These are phyloP conservation scores for Aporrectodea caliginosa DNA, from an alignment of 1,140 invertebrate genomes.

Conservation along the genomic window DNA sequence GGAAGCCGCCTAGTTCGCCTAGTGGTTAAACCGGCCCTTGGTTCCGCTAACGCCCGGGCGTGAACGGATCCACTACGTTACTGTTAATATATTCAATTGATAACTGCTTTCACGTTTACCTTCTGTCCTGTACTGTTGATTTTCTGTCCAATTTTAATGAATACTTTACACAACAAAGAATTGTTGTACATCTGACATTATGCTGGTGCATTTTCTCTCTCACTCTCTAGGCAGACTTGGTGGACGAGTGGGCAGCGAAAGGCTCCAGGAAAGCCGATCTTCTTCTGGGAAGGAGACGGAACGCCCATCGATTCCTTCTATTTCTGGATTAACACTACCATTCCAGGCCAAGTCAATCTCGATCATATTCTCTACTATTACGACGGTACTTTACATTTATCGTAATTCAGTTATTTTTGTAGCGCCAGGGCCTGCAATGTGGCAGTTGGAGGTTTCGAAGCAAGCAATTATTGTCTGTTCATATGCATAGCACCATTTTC, in stretches of 20 bases:
- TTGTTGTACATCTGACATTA: neutral
- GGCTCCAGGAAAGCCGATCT: neutral
- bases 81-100: neutral
- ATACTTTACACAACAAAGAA: neutral
- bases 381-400: constrained; percentile 1
- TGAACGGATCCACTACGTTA: neutral
- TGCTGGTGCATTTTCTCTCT: too few species aligned
- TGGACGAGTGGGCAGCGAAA: constrained; percentile 10
- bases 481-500: too few species aligned
- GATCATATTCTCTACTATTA: constrained; percentile 5
- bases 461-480: too few species aligned
- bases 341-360: neutral
- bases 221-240: constrained; percentile 7
- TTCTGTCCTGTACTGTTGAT: neutral
- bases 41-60: too few species aligned
- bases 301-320: constrained; percentile 7
- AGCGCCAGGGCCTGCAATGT: neutral
- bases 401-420: neutral
- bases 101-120: neutral
- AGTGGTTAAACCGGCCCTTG: too few species aligned
- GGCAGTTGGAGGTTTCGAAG: too few species aligned
- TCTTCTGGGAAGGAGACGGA: constrained; percentile 19
- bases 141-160: neutral
- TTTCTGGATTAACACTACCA: constrained; percentile 8
- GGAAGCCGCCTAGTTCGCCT: too few species aligned